phyloP scores from a whole-genome alignment of 2,888 invertebrate genomes.

The Folsomia manolachei region DNA sequence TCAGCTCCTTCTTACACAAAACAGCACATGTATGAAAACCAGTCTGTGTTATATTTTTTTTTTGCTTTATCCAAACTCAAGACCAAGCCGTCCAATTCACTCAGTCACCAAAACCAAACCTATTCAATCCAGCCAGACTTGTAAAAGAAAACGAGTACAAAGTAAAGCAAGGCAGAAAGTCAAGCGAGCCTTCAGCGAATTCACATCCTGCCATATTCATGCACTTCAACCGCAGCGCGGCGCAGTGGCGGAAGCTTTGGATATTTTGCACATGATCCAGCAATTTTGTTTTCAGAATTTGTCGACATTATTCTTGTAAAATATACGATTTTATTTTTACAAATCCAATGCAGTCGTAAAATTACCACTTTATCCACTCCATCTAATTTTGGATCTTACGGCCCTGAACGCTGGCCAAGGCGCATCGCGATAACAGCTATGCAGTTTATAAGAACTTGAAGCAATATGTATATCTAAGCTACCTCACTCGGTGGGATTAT shows the following conservation, averaged over 20 bases:
- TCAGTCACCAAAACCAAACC: too few relatives aligned
- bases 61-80: not conserved
- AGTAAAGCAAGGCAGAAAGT: not conserved
- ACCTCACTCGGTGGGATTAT: not conserved
- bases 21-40: not conserved
- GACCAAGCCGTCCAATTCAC: not conserved
- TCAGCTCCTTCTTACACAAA: too few relatives aligned
- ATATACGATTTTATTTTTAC: not conserved
- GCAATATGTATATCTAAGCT: not conserved
- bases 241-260: not conserved
- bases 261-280: too few relatives aligned
- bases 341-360: too few relatives aligned
- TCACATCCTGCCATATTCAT: slow-evolving; percentile 6
- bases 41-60: not conserved
- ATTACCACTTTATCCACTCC: too few relatives aligned
- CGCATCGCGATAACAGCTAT: too few relatives aligned
- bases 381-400: too few relatives aligned
- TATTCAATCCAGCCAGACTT: not conserved
- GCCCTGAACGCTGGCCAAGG: too few relatives aligned
- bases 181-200: not conserved
- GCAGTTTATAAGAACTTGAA: not conserved
- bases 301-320: too few relatives aligned
- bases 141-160: not conserved
- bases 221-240: not conserved
- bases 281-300: too few relatives aligned